Base-by-base conservation (phyloP, 2,797 vertebrate species). In the Halcyon leucocephala region DNA sequence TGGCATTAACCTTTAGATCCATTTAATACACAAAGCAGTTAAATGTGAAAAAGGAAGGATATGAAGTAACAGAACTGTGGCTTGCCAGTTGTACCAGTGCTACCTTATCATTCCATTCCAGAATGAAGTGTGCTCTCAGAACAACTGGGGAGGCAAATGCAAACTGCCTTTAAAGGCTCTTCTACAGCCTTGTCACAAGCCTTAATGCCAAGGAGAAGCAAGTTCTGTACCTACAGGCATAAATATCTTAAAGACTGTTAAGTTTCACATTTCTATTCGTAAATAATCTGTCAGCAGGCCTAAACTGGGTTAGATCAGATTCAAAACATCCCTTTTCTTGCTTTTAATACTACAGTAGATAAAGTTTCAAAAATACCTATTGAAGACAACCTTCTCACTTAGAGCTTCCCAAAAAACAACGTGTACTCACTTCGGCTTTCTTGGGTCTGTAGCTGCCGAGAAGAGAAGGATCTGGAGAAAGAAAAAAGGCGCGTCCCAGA, bases 391-490 rank as follows among this genome's bases (percentile, higher is more conserved):
- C n/a, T 84, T 29, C 67, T 57, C 37, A 64, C 9, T 55, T 2
- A 29, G n/a, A 76, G 46, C 21, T 90, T 73, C 67, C 64, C 31
- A 76, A 71, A 83, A 88, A 49, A 2, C 12, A 46, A 12, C 25
- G 8, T 33, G 20, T 89, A 98, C 97, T 98, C 95, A 99, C 99
- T 97, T 92, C 97, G 69, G 95, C 74, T 94, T 97, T 86, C 97
- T 97, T 98, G 77, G 98, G 94, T 97, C 97, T 98, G 97, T 98
- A 98, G 94, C 98, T 99, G 94, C 98, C 96, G 12, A 97, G 92
- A 73, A 98, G 97, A 89, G 98, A 98, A 69, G 96, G 80, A 97
- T 99, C 99, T 99, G 95, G 44, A 97, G 95, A 97, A 97, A 55
- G 24, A 89, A 73, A 90, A 66, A 51, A 41, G 6, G 19, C n/a